Base-by-base conservation (phyloP, 2,113 vertebrate genomes). In the Leptobrachium ailaonicum region DNA sequence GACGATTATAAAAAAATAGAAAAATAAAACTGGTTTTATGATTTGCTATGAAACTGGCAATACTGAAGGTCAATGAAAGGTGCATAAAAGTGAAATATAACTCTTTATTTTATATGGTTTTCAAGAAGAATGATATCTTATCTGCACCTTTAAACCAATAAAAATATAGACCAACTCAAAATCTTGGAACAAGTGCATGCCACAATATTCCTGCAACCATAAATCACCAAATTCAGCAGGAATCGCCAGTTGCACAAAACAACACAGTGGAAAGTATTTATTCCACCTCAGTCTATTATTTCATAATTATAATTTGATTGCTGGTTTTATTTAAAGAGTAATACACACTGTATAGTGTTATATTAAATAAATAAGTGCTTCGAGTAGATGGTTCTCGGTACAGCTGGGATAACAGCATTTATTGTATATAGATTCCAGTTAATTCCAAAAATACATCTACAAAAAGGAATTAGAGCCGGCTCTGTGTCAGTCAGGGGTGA, bases 401-500 rank as follows among this genome's bases (percentile, higher is more conserved):
- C 86, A 92, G 88, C 92, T 91, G 89, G 89, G 82, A 79, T 32
- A 86, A 83, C 72, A 83, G 88, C 85, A 87, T 88, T 87, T 86
- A 60, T 50, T 50, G 4, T 50, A 85, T 84, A 87, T 80, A 81
- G 86, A 85, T 84, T 82, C 77, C 66, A 68, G 86, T 82, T 91
- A 88, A 94, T 93, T 93, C 87, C 88, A 90, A 85, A 69, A 82
- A 83, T 87, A 85, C 86, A 85, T 86, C 84, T 83, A 87, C 88
- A 87, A 89, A 90, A 86, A 82, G 85, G 93, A 90, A 92, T 88
- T 91, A 92, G 90, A 92, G 92, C 90, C 90, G 90, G 86, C 82
- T 88, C 90, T 87, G 88, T 90, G 93, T 94, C 93, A 93, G 85
- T 94, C 93, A 94, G 90, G 92, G 80, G 89, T 92, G 92, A 93